These are phyloP conservation scores for Anoplophora glabripennis DNA, from an alignment of 1,140 invertebrate species.

Conservation along the genomic window DNA sequence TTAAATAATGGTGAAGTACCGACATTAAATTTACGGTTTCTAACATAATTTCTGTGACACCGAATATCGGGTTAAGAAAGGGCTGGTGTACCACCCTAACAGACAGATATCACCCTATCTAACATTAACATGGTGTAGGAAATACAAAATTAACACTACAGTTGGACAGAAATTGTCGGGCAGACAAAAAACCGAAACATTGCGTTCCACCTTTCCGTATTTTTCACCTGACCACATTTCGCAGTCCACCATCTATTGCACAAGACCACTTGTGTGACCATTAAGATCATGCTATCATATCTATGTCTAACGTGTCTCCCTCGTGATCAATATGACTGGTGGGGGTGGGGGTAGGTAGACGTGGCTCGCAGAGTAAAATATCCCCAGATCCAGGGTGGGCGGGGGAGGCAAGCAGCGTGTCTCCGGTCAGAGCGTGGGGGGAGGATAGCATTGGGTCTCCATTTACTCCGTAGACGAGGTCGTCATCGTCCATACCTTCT, in stretches of 20 bases:
- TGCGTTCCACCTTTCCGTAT: too few species aligned
- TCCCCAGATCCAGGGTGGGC: conserved; percentile 38
- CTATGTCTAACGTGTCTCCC: conserved; percentile 47
- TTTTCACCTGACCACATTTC: conserved; percentile 9
- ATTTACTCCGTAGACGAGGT: conserved; percentile 56
- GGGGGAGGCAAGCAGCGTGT: conserved; percentile 38
- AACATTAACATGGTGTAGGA: too few species aligned
- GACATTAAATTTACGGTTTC: not conserved
- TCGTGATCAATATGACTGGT: conserved; percentile 47
- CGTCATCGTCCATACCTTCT: conserved; percentile 81
- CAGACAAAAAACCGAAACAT: conserved; percentile 7
- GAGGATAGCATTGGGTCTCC: conserved; percentile 63
- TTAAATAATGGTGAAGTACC: not conserved
- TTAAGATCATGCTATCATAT: conserved; percentile 48
- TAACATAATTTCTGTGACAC: not conserved
- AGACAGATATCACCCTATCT: too few species aligned
- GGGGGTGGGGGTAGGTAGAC: conserved; percentile 42
- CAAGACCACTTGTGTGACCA: conserved; percentile 19
- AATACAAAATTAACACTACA: not conserved
- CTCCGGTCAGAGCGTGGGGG: conserved; percentile 45
- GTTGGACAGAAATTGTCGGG: not conserved
- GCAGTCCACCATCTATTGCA: conserved; percentile 15
- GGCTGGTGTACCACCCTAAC: too few species aligned
- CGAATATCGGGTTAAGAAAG: not conserved
- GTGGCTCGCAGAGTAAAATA: conserved; percentile 39